A percentile compares a stretch with the other conserved stretches of the same genome.
phyloP scores from a whole-genome alignment of 1,140 invertebrate genomes.

The Platorchestia sp. region DNA sequence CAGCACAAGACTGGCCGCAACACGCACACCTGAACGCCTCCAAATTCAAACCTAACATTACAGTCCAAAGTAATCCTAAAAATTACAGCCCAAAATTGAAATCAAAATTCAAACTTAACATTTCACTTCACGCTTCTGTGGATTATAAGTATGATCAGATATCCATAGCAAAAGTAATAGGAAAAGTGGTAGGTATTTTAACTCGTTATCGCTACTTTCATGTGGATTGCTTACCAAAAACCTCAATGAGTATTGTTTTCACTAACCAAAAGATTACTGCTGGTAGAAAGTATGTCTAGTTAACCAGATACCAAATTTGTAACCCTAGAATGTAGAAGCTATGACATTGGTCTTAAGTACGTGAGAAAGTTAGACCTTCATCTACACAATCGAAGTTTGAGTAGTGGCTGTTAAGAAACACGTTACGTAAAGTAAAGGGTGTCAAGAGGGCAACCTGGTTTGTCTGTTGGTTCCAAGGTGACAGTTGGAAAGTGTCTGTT shows the following conservation, averaged over 20 bases:
- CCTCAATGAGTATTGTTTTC: not conserved
- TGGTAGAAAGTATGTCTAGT: not conserved
- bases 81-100: no score
- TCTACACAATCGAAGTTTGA: not conserved
- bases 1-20: not conserved
- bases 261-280: not conserved
- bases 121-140: not conserved
- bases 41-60: not conserved
- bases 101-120: not conserved
- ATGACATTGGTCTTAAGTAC: not conserved
- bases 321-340: not conserved
- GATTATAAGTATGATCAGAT: not conserved
- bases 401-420: not conserved
- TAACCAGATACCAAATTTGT: not conserved
- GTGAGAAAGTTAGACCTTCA: not conserved
- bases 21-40: not conserved
- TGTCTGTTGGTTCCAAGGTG: not conserved
- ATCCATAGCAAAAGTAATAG: not conserved
- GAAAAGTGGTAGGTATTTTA: not conserved
- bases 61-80: not conserved
- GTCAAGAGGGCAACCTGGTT: not conserved
- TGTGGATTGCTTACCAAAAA: not conserved
- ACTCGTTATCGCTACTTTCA: not conserved
- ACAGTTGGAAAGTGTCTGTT: not conserved
- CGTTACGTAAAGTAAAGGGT: slow-evolving; percentile 3